Evolutionary conservation across 2,888 invertebrate genomes (phyloP), one percentile per base, ranked within the genome.

Genomic region (Leucozona laternaria): DNA sequence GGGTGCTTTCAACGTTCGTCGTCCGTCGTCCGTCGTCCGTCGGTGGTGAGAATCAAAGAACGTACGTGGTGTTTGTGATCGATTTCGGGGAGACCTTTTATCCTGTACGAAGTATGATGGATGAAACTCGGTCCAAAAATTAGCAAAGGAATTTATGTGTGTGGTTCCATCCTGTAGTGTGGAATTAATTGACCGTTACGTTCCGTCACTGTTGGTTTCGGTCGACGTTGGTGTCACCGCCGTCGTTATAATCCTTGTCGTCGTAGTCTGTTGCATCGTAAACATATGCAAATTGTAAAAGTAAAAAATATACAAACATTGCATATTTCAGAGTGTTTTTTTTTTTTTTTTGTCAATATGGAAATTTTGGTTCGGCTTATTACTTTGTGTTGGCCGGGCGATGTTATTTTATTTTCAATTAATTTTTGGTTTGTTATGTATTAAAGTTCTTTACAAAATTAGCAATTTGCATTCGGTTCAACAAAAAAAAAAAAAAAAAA

Each of bases 271-370:
- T 66, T 66, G 66, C 66, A 48, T 43, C 10, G 31, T 66, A 66
- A 66, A 66, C 40, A 31, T 43, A 66, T 66, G 66, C 66, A 66
- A 66, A 66, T 66, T 66, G 66, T 66, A 66, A 66, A 66, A 66
- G 66, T 34, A 48, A 48, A 66, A 64, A 25, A 43, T 8, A 48
- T 15, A 48, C 34, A 31, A 31, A 7, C 31, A 34, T 48, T 48
- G 48, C 66, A 66, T 66, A 66, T 66, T 66, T 66, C 48, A 20
- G 66, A 66, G 66, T 66, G 66, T 17, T 64, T 64, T 64, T 6
- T 28, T 31, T 48, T 28, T 10, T 11, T 62, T 13, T 34, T 58
- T 58, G 37, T 60, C 0, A 22, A 40, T 60, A 40, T 60, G 60
- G 22, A 60, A 60, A 60, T 60, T 60, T 60, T 20, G 22, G 60